phyloP scores from a whole-genome alignment of 2,888 invertebrate genomes.

The Conops quadrifasciatus region DNA sequence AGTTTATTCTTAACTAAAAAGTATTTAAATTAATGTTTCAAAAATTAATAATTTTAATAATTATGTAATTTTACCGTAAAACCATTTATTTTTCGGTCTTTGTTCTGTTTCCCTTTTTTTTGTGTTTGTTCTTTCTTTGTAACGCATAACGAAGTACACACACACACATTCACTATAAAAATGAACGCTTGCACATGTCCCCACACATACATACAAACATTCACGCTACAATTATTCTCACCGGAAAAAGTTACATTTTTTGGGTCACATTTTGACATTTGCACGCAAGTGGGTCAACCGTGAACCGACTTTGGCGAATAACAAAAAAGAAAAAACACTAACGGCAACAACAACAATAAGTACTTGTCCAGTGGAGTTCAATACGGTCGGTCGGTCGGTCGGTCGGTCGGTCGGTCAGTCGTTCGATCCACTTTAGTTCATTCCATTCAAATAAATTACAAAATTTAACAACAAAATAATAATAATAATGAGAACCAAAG shows the following conservation, averaged over 20 bases:
- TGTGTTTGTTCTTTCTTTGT: too few relatives aligned
- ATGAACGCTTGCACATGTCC: not conserved
- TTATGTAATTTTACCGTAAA: too few relatives aligned
- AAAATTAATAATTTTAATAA: too few relatives aligned
- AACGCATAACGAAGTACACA: too few relatives aligned
- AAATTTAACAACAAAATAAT: conserved; percentile 1
- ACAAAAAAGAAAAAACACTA: not conserved
- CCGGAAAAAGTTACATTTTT: conserved; percentile 14
- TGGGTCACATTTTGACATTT: conserved; percentile 26
- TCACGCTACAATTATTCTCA: not conserved
- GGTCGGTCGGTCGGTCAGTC: not conserved
- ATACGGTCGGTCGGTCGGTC: not conserved
- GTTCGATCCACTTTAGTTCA: not conserved
- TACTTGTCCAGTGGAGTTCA: conserved; percentile 1
- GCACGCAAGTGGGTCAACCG: conserved; percentile 42
- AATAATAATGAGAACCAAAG: not conserved
- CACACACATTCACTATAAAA: not conserved
- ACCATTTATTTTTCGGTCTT: too few relatives aligned
- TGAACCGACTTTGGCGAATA: conserved; percentile 41
- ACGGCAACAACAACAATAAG: conserved; percentile 4
- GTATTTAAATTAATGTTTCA: too few relatives aligned
- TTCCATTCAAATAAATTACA: conserved; percentile 12
- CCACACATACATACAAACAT: not conserved
- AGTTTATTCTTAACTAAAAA: too few relatives aligned
- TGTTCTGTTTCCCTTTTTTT: too few relatives aligned